Percentiles rank a stretch among this genome's conserved stretches.
phyloP scores from a whole-genome alignment of 2,888 invertebrate species.

The Marronus borbonicus region DNA sequence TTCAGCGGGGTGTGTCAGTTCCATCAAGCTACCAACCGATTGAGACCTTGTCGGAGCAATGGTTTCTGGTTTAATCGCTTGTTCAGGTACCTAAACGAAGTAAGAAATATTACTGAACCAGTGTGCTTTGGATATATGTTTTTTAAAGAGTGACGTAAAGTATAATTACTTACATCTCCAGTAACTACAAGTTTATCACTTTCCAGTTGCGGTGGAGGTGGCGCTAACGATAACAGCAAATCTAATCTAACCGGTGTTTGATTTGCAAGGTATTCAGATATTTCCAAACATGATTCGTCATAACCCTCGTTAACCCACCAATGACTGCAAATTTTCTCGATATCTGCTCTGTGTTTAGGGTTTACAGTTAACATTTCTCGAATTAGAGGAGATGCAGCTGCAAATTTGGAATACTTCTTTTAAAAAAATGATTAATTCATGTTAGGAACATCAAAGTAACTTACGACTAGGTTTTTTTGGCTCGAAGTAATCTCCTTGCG shows the following conservation, averaged over 20 bases:
- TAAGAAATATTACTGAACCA: neutral
- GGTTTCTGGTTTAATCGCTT: constrained; percentile 62
- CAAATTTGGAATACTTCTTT: constrained; percentile 60
- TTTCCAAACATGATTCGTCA: constrained; percentile 85
- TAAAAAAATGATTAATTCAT: neutral
- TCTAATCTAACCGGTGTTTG: constrained; percentile 93
- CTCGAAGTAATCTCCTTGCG: constrained; percentile 97
- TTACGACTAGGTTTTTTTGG: constrained; percentile 93
- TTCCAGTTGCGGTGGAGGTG: constrained; percentile 82
- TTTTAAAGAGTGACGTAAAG: too few species aligned
- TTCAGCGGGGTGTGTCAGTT: constrained; percentile 79
- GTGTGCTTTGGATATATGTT: too few species aligned
- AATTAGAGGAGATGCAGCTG: constrained; percentile 95
- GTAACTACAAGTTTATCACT: constrained; percentile 83
- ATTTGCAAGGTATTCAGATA: constrained; percentile 90
- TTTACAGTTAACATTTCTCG: constrained; percentile 95
- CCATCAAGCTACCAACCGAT: constrained; percentile 83
- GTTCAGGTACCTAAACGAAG: constrained; percentile 60
- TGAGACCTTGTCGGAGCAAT: constrained; percentile 73
- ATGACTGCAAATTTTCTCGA: constrained; percentile 95
- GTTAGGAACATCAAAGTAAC: constrained; percentile 62
- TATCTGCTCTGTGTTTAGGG: constrained; percentile 90
- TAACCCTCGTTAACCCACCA: constrained; percentile 97
- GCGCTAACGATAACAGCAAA: constrained; percentile 87
- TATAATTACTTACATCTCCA: constrained; percentile 67